Evolutionary conservation across 2,888 invertebrate genomes (phyloP).

Genomic region (Conistra vaccinii): DNA sequence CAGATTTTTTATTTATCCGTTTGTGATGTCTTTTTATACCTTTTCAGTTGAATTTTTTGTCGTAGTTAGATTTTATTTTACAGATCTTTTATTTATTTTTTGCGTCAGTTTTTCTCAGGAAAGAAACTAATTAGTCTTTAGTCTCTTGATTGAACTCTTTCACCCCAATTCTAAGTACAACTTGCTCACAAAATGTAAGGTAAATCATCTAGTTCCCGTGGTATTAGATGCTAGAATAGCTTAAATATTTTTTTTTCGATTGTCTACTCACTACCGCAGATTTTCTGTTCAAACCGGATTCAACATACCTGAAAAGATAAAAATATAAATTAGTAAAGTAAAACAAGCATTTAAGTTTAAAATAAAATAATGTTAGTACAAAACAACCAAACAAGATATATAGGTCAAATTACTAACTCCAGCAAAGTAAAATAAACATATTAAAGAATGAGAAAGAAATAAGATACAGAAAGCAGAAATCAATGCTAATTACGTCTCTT

Average conservation of each 20-base stretch:
- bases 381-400: neutral
- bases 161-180: neutral
- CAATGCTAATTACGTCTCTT: constrained; percentile 22
- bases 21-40: no score
- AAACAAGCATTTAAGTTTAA: neutral
- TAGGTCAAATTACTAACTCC: neutral
- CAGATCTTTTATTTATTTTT: no score
- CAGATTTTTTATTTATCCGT: no score
- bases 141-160: neutral
- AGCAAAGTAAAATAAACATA: neutral
- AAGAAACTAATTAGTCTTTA: neutral
- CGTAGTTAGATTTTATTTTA: no score
- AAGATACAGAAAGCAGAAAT: constrained; percentile 2
- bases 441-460: neutral
- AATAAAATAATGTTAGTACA: neutral
- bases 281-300: constrained; percentile 10
- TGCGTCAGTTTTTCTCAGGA: neutral
- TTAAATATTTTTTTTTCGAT: neutral
- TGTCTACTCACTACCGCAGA: constrained; percentile 30
- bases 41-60: no score
- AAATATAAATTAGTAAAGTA: neutral
- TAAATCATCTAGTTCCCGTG: neutral
- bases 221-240: neutral
- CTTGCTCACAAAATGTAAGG: neutral
- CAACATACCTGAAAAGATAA: constrained; percentile 58